phyloP scores from a whole-genome alignment of 2,797 vertebrate species.

The Artibeus lituratus region DNA sequence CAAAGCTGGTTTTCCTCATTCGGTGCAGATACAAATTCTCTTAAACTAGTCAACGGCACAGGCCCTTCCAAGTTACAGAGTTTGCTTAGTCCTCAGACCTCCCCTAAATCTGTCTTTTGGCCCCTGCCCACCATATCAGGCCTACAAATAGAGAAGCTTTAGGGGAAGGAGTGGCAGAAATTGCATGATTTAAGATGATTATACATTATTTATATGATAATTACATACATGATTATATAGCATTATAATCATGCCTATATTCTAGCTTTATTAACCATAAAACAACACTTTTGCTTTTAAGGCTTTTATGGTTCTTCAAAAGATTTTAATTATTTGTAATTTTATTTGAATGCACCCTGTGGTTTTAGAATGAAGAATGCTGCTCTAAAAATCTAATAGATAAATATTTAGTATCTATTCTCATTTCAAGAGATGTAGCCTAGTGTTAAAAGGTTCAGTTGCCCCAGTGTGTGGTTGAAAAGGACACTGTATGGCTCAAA shows the following conservation, averaged over 20 bases:
- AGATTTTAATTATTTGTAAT: conserved; percentile 75
- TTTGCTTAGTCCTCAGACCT: conserved; percentile 51
- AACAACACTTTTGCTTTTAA: conserved; percentile 67
- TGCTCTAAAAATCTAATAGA: conserved; percentile 55
- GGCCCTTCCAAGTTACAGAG: conserved; percentile 33
- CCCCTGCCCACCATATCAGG: conserved; percentile 8
- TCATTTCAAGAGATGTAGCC: conserved; percentile 40
- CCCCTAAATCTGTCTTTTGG: conserved; percentile 5
- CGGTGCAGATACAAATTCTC: not conserved
- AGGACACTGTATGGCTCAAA: not conserved
- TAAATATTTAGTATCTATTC: conserved; percentile 47
- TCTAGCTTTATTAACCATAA: conserved; percentile 73
- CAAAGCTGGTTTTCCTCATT: conserved; percentile 3
- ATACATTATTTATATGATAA: conserved; percentile 78
- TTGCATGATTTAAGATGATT: conserved; percentile 70
- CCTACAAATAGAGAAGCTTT: conserved; percentile 64
- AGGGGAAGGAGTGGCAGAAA: conserved; percentile 52
- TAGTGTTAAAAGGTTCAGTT: conserved; percentile 20
- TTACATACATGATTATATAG: conserved; percentile 66
- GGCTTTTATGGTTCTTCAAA: conserved; percentile 43
- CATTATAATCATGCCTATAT: conserved; percentile 59
- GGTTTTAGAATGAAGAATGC: conserved; percentile 67
- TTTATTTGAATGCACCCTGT: conserved; percentile 71
- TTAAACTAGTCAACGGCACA: not conserved
- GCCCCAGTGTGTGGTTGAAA: not conserved